Conservation (phyloP, 2,888 invertebrate species). For the Adineta ricciae region DNA sequence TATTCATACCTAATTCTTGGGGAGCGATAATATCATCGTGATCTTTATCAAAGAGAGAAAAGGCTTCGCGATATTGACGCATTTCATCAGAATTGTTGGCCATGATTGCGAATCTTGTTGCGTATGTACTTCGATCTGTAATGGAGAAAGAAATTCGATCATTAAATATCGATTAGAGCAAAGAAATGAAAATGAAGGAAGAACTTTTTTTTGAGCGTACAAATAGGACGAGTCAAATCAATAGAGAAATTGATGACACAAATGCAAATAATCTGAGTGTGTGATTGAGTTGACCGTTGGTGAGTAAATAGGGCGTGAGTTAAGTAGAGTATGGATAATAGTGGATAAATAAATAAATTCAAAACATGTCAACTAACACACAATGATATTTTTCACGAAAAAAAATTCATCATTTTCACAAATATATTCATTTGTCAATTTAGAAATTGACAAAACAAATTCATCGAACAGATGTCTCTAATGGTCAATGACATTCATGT, state of each 20-base stretch:
- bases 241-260: neutral
- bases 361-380: neutral
- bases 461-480: too few relatives aligned
- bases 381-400: too few relatives aligned
- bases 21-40: constrained; percentile 8
- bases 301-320: neutral
- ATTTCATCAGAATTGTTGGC: neutral
- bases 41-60: constrained; percentile 17
- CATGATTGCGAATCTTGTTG: neutral
- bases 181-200: too few relatives aligned
- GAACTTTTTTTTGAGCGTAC: neutral
- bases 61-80: constrained; percentile 5
- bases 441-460: too few relatives aligned
- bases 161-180: too few relatives aligned
- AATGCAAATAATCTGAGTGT: neutral
- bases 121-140: neutral
- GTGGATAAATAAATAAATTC: neutral
- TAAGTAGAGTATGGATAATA: neutral
- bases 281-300: neutral
- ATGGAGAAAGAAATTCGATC: neutral
- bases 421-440: too few relatives aligned
- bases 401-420: too few relatives aligned
- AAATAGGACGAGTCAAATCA: neutral
- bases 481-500: too few relatives aligned
- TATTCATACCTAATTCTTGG: constrained; percentile 6